These are phyloP conservation scores for Porites lutea DNA, from an alignment of 64 coral and sea anemone genomes.

Conservation along the genomic window DNA sequence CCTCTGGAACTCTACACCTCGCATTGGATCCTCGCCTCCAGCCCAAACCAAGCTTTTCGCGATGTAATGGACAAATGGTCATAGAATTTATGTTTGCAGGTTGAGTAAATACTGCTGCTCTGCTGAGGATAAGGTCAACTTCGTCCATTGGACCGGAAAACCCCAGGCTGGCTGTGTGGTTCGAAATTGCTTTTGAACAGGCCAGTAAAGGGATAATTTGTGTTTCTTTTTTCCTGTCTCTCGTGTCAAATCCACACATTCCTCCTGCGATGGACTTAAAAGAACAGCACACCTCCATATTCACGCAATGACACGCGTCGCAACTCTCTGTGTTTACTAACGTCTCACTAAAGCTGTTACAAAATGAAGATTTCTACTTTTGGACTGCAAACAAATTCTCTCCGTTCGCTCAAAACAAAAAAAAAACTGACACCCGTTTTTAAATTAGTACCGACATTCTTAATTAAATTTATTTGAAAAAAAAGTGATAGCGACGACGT, in stretches of 20 bases:
- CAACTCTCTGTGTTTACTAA: no score
- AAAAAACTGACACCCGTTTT: no score
- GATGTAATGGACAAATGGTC: conserved; percentile 20
- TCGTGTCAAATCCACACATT: conserved; percentile 11
- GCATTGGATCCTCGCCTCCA: not conserved
- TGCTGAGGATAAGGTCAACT: not conserved
- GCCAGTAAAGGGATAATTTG: not conserved
- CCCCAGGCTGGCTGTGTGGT: not conserved
- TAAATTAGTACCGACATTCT: no score
- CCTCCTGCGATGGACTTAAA: conserved; percentile 10
- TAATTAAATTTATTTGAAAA: no score
- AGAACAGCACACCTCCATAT: conserved; percentile 35
- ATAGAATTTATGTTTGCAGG: not conserved
- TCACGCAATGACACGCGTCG: no score
- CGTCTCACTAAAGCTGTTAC: no score
- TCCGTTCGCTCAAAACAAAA: no score
- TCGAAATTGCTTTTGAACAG: conserved; percentile 7
- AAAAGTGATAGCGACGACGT: no score
- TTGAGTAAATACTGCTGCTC: not conserved
- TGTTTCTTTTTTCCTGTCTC: conserved; percentile 6
- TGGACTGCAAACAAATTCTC: no score
- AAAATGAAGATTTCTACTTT: no score
- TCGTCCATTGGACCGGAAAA: conserved; percentile 5
- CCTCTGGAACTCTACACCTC: not conserved
- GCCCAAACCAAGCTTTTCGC: conserved; percentile 9